Base-by-base conservation (phyloP, 2,888 invertebrate species). In the Dorcus parallelipipedus region DNA sequence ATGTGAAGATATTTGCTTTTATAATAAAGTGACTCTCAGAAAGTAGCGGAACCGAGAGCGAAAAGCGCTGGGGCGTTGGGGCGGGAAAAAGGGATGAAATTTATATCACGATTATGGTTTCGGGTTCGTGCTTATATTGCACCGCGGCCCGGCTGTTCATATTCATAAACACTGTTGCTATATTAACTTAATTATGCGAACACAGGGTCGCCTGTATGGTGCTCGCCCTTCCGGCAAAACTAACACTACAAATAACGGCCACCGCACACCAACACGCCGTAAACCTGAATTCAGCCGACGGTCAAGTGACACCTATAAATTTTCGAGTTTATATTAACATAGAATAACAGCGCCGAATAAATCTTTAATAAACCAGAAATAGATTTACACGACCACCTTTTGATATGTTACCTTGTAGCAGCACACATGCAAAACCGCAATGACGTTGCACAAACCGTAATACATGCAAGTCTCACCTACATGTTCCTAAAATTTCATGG, bases 1-100 rank as follows among this genome's bases (percentile, higher is more conserved):
- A 76, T 74, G 71, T 70, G 66, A 65, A 71, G 69, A 70, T 74
- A 74, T 75, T 75, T 74, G 75, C 73, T 73, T 74, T 74, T 73
- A 68, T 73, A 72, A 73, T 73, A 72, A 73, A 72, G 72, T 65
- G 70, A 68, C 67, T 65, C 67, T 65, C 52, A 26, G 53, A 17
- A 51, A 56, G 61, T 33, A 20, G 55, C 55, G 47, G 26, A 10
- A 20, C 49, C 49, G 49, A 49, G 52, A 17, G 57, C 49, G 49
- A 43, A 56, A 55, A 39, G 53, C 48, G 53, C 45, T 8, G 52
- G 48, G 14, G 20, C 54, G 49, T 14, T 45, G 52, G 56, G 54
- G 59, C 45, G 54, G 52, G 50, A 48, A 58, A 61, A 63, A 61
- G 67, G 69, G 66, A 64, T 64, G 65, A 69, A 71, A 73, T 73